phyloP scores from a whole-genome alignment of 1,140 invertebrate genomes.

The Papilio xuthus region DNA sequence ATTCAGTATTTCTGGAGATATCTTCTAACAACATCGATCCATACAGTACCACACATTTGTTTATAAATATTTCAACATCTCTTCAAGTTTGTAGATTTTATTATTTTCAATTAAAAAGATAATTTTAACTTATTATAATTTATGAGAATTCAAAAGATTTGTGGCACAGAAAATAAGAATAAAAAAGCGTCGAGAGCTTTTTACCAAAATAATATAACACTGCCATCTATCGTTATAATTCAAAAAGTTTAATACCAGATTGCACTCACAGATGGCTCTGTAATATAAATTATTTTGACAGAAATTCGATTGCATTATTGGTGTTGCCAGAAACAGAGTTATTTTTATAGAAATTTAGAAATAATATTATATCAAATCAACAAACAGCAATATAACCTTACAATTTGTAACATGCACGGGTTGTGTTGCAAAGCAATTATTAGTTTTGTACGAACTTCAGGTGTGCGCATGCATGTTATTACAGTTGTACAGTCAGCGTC shows the following conservation, averaged over 20 bases:
- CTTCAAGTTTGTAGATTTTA: no score
- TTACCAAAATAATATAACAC: not conserved
- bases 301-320: not conserved
- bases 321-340: not conserved
- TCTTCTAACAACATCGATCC: no score
- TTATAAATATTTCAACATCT: no score
- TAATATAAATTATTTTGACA: not conserved
- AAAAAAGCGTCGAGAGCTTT: no score
- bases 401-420: not conserved
- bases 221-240: not conserved
- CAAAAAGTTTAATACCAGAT: not conserved
- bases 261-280: not conserved
- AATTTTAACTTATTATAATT: no score
- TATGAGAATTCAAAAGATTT: no score
- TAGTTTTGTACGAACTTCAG: not conserved
- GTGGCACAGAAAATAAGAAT: no score
- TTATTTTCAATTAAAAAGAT: no score
- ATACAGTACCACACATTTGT: no score
- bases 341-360: no score
- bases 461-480: constrained; percentile 1
- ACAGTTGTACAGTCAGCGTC: not conserved
- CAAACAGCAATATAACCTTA: not conserved
- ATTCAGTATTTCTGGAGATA: no score
- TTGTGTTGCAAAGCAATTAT: constrained; percentile 1
- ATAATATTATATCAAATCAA: not conserved